A percentile compares a stretch with the other conserved stretches of the same genome.
Conservation (phyloP, 1,140 invertebrate genomes). For the Musca domestica region DNA sequence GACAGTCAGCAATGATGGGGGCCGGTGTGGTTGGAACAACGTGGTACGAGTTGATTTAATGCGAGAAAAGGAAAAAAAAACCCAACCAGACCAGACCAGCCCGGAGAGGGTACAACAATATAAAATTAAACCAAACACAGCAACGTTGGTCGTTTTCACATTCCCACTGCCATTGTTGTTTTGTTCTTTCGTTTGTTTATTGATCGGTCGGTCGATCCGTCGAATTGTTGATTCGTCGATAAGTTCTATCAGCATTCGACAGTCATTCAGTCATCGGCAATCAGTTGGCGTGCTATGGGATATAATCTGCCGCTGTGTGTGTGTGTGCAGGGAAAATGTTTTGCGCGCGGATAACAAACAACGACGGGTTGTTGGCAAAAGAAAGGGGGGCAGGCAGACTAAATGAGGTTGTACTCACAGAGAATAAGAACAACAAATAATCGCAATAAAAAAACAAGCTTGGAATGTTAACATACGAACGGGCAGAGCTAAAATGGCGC, state of each 20-base stretch:
- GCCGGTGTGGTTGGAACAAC: slow-evolving; percentile 8
- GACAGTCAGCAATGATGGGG: background rate
- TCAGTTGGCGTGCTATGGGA: background rate
- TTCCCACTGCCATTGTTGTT: background rate
- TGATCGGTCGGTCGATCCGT: background rate
- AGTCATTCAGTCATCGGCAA: background rate
- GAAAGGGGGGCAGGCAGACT: background rate
- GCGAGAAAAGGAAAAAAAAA: background rate
- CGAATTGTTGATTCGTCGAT: too few relatives aligned
- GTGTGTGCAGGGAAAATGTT: background rate
- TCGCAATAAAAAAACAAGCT: background rate
- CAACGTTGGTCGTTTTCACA: slow-evolving; percentile 2
- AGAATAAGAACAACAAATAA: background rate
- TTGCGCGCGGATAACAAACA: background rate
- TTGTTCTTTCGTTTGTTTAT: background rate
- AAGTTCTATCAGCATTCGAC: too few relatives aligned
- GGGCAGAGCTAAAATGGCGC: slow-evolving; percentile 18
- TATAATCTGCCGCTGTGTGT: background rate
- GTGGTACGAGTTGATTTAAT: slow-evolving; percentile 9
- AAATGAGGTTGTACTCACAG: slow-evolving; percentile 13
- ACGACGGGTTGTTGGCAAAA: background rate
- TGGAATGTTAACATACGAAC: slow-evolving; percentile 14
- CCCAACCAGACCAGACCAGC: too few relatives aligned
- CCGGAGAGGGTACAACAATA: too few relatives aligned
- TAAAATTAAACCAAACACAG: background rate